Conservation (phyloP, 2,888 invertebrate genomes). For the Cerastis leucographa region DNA sequence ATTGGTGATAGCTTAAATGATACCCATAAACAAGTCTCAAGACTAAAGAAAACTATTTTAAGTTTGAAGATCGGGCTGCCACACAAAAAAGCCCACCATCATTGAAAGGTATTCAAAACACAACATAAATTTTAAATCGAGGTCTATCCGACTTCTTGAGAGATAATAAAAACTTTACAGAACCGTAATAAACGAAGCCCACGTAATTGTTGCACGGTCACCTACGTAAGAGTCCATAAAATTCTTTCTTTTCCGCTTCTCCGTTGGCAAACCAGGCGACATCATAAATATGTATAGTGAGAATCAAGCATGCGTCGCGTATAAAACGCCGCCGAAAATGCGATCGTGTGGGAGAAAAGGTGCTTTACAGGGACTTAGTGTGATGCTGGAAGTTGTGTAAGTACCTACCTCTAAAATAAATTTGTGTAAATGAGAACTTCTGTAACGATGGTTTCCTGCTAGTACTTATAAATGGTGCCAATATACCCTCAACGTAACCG, state of each 20-base stretch:
- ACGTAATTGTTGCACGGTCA: constrained; percentile 79
- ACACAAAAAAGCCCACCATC: neutral
- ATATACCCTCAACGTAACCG: too few species aligned
- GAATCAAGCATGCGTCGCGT: constrained; percentile 90
- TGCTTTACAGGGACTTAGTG: constrained; percentile 70
- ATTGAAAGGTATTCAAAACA: constrained; percentile 16
- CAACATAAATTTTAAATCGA: neutral
- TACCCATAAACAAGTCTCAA: too few species aligned
- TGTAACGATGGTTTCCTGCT: neutral
- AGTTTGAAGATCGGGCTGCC: neutral
- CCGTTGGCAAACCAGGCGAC: constrained; percentile 79
- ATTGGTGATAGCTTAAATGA: too few species aligned
- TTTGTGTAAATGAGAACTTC: neutral
- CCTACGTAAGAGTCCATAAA: constrained; percentile 85
- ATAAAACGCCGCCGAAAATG: constrained; percentile 89
- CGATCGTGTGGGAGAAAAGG: constrained; percentile 86
- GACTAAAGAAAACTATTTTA: neutral
- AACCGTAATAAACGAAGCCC: constrained; percentile 61
- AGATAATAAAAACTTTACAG: constrained; percentile 43
- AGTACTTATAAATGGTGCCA: too few species aligned
- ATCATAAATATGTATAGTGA: constrained; percentile 90
- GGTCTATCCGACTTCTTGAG: constrained; percentile 9
- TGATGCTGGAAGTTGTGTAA: constrained; percentile 67
- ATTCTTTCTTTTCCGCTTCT: constrained; percentile 82
- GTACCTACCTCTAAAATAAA: constrained; percentile 14